Evolutionary conservation across 2,797 vertebrate species (phyloP).

Genomic region (Sebastiscus tertius): DNA sequence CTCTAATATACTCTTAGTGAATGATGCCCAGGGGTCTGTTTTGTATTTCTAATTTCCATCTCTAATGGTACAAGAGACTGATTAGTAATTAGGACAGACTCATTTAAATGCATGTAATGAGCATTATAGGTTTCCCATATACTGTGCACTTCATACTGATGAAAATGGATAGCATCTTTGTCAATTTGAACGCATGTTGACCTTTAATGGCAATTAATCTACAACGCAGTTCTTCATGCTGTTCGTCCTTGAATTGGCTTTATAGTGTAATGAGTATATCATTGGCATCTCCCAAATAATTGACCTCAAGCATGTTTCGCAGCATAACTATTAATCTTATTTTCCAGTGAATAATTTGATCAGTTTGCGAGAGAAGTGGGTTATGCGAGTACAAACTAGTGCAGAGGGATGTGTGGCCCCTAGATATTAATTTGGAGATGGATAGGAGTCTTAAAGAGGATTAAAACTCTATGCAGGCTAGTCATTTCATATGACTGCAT

Average conservation of each 20-base stretch:
- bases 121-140: slow-evolving; percentile 75
- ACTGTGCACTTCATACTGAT: slow-evolving; percentile 47
- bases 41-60: slow-evolving; percentile 85
- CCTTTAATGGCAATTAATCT: slow-evolving; percentile 78
- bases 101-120: slow-evolving; percentile 80
- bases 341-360: slow-evolving; percentile 83
- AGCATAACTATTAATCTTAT: slow-evolving; percentile 82
- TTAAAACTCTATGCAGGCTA: slow-evolving; percentile 80
- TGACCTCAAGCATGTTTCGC: slow-evolving; percentile 76
- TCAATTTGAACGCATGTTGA: slow-evolving; percentile 79
- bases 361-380: slow-evolving; percentile 69
- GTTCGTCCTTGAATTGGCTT: slow-evolving; percentile 75
- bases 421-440: slow-evolving; percentile 82
- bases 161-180: slow-evolving; percentile 73
- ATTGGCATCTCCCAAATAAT: slow-evolving; percentile 76
- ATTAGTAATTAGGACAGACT: slow-evolving; percentile 82
- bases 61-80: slow-evolving; percentile 83
- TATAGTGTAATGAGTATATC: slow-evolving; percentile 77
- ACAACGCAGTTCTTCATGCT: slow-evolving; percentile 63
- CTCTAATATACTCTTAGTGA: slow-evolving; percentile 74
- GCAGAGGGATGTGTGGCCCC: slow-evolving; percentile 72
- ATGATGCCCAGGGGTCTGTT: slow-evolving; percentile 76
- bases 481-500: slow-evolving; percentile 78
- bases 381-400: slow-evolving; percentile 64
- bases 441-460: slow-evolving; percentile 83